These are phyloP conservation scores for Drosophila diplacantha DNA, from an alignment of 2,888 invertebrate genomes.

Conservation along the genomic window DNA sequence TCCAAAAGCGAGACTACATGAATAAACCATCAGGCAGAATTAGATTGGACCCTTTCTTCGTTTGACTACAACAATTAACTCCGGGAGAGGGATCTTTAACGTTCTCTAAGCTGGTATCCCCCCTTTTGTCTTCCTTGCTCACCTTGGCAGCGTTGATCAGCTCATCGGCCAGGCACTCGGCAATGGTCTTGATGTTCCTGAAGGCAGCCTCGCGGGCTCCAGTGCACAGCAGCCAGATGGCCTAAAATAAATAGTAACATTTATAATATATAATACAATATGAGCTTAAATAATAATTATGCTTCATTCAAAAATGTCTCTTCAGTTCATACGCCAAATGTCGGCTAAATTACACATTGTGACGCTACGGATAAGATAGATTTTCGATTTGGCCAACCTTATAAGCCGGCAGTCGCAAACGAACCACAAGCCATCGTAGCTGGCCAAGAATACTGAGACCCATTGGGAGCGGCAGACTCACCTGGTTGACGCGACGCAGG, in stretches of 20 bases:
- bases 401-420: constrained; percentile 56
- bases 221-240: constrained; percentile 99
- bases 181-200: constrained; percentile 99
- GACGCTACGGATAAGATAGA: constrained; percentile 74
- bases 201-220: constrained; percentile 99
- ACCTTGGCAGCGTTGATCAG: constrained; percentile 99
- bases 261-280: too few species aligned
- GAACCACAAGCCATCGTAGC: constrained; percentile 58
- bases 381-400: constrained; percentile 54
- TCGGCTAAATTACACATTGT: constrained; percentile 52
- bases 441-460: constrained; percentile 22
- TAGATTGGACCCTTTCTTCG: constrained; percentile 4
- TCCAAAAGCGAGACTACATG: constrained; percentile 74
- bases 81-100: too few species aligned
- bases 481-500: constrained; percentile 96
- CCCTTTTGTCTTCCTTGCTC: background rate
- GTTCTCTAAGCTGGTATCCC: background rate
- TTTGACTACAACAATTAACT: background rate
- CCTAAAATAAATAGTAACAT: constrained; percentile 77
- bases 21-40: constrained; percentile 65
- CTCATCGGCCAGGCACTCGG: constrained; percentile 99
- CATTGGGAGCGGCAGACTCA: constrained; percentile 41
- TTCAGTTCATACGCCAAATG: constrained; percentile 71
- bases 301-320: constrained; percentile 51
- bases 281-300: background rate